A percentile compares a stretch with the other conserved stretches of the same genome.
Conservation (phyloP, 2,113 vertebrate species). For the Phylloscopus trochiloides region DNA sequence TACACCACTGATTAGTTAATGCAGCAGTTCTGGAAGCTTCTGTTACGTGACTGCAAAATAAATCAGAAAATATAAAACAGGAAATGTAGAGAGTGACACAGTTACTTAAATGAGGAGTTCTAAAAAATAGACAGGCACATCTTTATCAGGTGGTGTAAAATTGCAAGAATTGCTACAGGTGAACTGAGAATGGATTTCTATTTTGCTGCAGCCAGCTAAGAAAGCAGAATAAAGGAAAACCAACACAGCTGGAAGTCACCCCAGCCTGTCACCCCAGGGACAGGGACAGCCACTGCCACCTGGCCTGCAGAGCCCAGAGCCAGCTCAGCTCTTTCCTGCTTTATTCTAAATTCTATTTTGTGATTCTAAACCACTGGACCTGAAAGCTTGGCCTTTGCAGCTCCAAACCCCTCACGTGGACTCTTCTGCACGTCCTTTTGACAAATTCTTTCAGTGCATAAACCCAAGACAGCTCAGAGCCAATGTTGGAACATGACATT, state of each 20-base stretch:
- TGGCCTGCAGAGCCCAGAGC: neutral
- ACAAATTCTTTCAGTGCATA: neutral
- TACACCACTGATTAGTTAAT: neutral
- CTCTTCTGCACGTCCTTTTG: neutral
- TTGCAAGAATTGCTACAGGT: neutral
- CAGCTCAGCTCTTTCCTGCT: neutral
- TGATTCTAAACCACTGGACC: neutral
- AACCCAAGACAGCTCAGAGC: accelerated
- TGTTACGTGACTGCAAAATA: neutral
- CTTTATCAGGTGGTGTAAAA: neutral
- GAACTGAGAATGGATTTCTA: neutral
- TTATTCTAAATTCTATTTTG: neutral
- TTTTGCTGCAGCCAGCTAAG: neutral
- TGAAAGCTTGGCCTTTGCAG: neutral
- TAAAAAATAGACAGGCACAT: neutral
- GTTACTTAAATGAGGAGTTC: neutral
- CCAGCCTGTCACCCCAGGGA: neutral
- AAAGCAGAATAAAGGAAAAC: neutral
- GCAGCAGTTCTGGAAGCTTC: neutral
- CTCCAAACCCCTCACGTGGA: neutral
- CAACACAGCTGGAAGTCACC: accelerated
- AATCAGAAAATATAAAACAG: neutral
- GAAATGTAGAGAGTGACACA: neutral
- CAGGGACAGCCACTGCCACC: neutral
- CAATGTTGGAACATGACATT: no score